Percentiles rank a stretch among this genome's conserved stretches.
Evolutionary conservation across 1,140 invertebrate genomes (phyloP).

Genomic region (Drosophila repletoides): DNA sequence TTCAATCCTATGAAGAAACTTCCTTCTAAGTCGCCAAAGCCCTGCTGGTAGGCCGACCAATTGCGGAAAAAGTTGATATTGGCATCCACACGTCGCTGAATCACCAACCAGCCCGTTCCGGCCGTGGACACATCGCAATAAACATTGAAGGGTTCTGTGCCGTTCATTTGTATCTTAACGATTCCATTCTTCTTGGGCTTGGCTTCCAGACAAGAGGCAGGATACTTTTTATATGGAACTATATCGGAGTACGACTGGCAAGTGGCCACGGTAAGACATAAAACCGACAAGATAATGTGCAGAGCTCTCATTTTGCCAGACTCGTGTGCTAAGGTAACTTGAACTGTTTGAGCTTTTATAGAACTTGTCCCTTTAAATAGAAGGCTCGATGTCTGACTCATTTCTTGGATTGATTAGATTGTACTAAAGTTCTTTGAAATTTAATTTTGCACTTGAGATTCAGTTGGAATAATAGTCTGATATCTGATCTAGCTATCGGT

Average conservation of each 20-base stretch:
- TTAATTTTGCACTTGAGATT: slow-evolving; percentile 5
- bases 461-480: neutral
- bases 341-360: neutral
- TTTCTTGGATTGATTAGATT: slow-evolving; percentile 22
- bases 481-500: neutral
- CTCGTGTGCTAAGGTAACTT: neutral
- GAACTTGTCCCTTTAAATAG: slow-evolving; percentile 1
- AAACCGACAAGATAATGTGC: neutral
- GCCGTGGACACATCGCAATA: slow-evolving; percentile 29
- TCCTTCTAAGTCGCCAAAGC: slow-evolving; percentile 24
- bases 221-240: slow-evolving; percentile 18
- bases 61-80: slow-evolving; percentile 38
- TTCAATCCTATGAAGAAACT: slow-evolving; percentile 38
- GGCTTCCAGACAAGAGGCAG: slow-evolving; percentile 20
- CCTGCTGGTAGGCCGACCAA: slow-evolving; percentile 27
- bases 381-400: neutral
- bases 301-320: slow-evolving; percentile 5
- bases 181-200: slow-evolving; percentile 42
- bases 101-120: slow-evolving; percentile 34
- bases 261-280: slow-evolving; percentile 7
- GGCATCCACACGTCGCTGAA: slow-evolving; percentile 38
- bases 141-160: slow-evolving; percentile 13
- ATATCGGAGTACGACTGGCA: neutral
- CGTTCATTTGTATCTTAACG: slow-evolving; percentile 24
- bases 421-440: slow-evolving; percentile 1